Conservation (phyloP, 2,888 invertebrate species). For the Volucella inanis region DNA sequence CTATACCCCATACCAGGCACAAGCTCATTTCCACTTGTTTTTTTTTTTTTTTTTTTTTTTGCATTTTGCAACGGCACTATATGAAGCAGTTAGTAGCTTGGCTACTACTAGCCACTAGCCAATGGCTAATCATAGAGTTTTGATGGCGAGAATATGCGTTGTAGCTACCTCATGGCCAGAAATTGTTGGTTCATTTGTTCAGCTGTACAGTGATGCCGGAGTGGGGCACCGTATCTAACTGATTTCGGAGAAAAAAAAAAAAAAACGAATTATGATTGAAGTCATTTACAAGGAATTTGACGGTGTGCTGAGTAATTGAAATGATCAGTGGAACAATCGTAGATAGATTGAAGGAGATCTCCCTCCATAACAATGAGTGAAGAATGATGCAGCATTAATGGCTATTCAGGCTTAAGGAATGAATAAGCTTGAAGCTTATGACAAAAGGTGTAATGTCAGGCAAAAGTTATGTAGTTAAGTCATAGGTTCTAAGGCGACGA, state of each 20-base stretch:
- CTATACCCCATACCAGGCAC: background rate
- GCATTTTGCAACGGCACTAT: too few species aligned
- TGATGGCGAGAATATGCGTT: slow-evolving; percentile 36
- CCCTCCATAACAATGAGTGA: background rate
- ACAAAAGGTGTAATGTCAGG: too few species aligned
- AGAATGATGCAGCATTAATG: slow-evolving; percentile 13
- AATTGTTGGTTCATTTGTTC: slow-evolving; percentile 64
- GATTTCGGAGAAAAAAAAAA: slow-evolving; percentile 32
- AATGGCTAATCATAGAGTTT: slow-evolving; percentile 64
- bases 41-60: too few species aligned
- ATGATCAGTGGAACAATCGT: slow-evolving; percentile 24
- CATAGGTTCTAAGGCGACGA: too few species aligned
- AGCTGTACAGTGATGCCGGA: slow-evolving; percentile 51
- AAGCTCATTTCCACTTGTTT: too few species aligned
- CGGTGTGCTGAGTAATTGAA: slow-evolving; percentile 59
- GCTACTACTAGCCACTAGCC: slow-evolving; percentile 45
- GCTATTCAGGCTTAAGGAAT: background rate
- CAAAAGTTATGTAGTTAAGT: too few species aligned
- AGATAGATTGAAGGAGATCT: slow-evolving; percentile 10
- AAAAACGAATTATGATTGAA: slow-evolving; percentile 65
- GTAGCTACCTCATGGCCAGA: slow-evolving; percentile 60
- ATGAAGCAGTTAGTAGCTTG: slow-evolving; percentile 33
- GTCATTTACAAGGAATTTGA: slow-evolving; percentile 50
- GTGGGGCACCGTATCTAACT: slow-evolving; percentile 12
- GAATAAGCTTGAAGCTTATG: background rate